Base-by-base conservation (phyloP, 2,888 invertebrate species). In the Helicoverpa assulta region DNA sequence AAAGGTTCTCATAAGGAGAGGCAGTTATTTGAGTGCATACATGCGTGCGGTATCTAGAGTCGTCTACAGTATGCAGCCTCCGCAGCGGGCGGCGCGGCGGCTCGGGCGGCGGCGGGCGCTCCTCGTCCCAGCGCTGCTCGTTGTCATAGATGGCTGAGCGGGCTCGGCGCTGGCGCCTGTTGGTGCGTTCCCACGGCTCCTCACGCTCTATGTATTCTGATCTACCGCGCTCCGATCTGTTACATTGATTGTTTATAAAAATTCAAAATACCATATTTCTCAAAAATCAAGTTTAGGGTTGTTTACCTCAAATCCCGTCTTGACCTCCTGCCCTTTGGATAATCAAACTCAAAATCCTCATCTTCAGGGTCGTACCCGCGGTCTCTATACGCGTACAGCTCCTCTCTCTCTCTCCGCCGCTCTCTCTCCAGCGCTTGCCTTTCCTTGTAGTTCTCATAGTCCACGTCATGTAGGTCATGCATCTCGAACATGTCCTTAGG, bases 381-480 rank as follows among this genome's bases (percentile, higher is more conserved):
- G 63, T 94, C 94, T 62, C 91, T 86, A 19, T 85, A 83, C 2
- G 86, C 87, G 29, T 87, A 88, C 26, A 79, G 50, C 10, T 92
- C 89, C n/a, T 92, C 91, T 50, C 83, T 73, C 10, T 91, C 91
- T 19, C 77, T 85, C 21, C 84, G 85, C 47, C 86, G 87, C 57
- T 89, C 88, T 60, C 87, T 90, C 73, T 93, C 92, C 64, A 93
- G 80, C 55, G 94, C 87, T 73, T 89, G 95, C 84, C 82, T 94
- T 86, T 96, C 96, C 47, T 94, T 94, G 72, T 96, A 96, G 50
- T 95, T 95, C 65, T 95, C 94, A 66, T 91, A 94, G 56, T 95
- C 95, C 0, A 95, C 94, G 7, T 94, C 94, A 47, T 91, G 89
- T 0, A 95, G 86, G 66, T 95, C 95, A 29, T 94, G 95, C 94